These are phyloP conservation scores for Paramacrobiotus metropolitanus DNA, from an alignment of 1,140 invertebrate genomes.

Conservation along the genomic window DNA sequence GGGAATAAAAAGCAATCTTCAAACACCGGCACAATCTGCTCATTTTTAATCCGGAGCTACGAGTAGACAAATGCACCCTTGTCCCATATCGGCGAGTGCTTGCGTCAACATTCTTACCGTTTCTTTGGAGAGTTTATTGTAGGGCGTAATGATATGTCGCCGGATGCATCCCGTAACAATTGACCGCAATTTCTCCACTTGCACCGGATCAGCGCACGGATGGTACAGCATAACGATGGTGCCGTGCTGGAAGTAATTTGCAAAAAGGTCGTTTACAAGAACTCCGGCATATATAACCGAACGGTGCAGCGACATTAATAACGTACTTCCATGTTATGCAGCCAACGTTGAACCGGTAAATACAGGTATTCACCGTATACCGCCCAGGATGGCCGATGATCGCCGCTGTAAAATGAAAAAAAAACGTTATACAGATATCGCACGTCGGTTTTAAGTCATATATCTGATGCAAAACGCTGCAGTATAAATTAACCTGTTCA, in stretches of 20 bases:
- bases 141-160: constrained; percentile 54
- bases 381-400: constrained; percentile 53
- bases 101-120: constrained; percentile 35
- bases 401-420: constrained; percentile 33
- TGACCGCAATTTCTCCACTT: constrained; percentile 36
- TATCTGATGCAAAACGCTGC: too few species aligned
- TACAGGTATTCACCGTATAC: constrained; percentile 57
- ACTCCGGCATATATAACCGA: constrained; percentile 2
- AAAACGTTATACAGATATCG: constrained; percentile 3
- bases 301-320: too few species aligned
- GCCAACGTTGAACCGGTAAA: constrained; percentile 53
- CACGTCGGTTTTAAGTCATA: too few species aligned
- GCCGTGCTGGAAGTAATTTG: constrained; percentile 36
- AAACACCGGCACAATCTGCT: not conserved
- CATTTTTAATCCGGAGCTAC: too few species aligned
- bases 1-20: too few species aligned
- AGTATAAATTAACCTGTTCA: too few species aligned
- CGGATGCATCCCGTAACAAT: constrained; percentile 44
- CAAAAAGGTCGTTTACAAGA: not conserved
- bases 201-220: constrained; percentile 46
- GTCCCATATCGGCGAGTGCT: too few species aligned
- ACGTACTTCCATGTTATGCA: constrained; percentile 52
- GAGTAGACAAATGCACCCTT: too few species aligned
- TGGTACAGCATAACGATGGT: constrained; percentile 61
- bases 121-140: constrained; percentile 31